Base-by-base conservation (phyloP, 2,888 invertebrate species). In the Coelogynopora nodosa region DNA sequence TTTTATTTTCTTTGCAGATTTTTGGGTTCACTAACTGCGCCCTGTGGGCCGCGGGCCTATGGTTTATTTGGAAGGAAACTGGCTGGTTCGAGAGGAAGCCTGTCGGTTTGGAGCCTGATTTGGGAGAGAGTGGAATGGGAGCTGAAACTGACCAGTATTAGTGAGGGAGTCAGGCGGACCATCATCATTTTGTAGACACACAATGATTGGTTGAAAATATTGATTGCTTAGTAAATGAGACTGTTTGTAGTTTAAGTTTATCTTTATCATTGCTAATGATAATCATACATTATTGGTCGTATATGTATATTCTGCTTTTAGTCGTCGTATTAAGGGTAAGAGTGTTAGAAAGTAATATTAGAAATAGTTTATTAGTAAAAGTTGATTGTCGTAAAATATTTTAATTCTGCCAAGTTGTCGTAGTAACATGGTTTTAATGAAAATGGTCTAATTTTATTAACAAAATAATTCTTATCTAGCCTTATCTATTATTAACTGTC, bases 51-150 rank as follows among this genome's bases (percentile, higher is more conserved):
- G 81, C 81, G 10, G 27, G 81, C 23, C 27, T 80, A 2, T 80
- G 81, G 81, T 80, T 80, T n/a, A n/a, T 80, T n/a, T 80, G 81
- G 81, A 80, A 80, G 27, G 81, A 80, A n/a, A 80, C 81, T 80
- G 23, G 23, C 5, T 80, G 81, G 81, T 80, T 80, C 81, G 27
- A 80, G 49, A 49, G 49, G 18, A 49, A 49, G 49, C 18, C 49
- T 13, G 18, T 18, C 18, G 49, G 49, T 49, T 18, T 49, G 5
- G 49, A 49, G 18, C 49, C 49, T 13, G 49, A 18, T 13, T 13
- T 49, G 49, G 49, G 18, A 13, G 49, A 49, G 49, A 49, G 49
- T 49, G 49, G 49, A 13, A 18, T 5, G 49, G 18, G 5, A 18
- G 49, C n/a, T n/a, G n/a, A n/a, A n/a, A n/a, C n/a, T n/a, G n/a